Percentiles rank a stretch among this genome's conserved stretches.
Evolutionary conservation across 2,888 invertebrate genomes (phyloP).

Genomic region (Bibio marci): DNA sequence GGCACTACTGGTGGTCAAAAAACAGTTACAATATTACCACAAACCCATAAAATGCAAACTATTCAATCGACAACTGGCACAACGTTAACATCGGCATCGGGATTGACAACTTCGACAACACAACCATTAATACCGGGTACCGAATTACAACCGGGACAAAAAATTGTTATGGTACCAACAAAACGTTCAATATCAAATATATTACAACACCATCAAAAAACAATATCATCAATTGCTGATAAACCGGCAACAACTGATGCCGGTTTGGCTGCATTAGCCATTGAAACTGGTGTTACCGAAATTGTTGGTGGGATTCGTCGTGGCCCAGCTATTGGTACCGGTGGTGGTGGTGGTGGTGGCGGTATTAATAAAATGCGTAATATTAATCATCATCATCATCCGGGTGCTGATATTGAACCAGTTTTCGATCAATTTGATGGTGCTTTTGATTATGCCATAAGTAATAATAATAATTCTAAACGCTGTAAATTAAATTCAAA

Average conservation of each 20-base stretch:
- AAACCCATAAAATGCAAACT: constrained; percentile 29
- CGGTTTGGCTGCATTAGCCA: constrained; percentile 37
- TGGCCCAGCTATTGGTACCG: too few species aligned
- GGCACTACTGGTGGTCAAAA: constrained; percentile 21
- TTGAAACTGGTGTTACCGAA: constrained; percentile 38
- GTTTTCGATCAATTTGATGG: constrained; percentile 25
- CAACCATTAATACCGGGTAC: constrained; percentile 11
- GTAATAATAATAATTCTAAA: too few species aligned
- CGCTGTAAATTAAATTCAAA: too few species aligned
- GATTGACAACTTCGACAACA: constrained; percentile 39
- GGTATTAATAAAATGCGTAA: not conserved
- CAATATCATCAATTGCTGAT: too few species aligned
- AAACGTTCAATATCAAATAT: constrained; percentile 11
- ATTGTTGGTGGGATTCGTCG: not conserved
- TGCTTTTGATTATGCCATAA: constrained; percentile 18
- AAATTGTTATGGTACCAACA: constrained; percentile 35
- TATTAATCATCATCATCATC: not conserved
- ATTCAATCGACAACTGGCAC: constrained; percentile 26
- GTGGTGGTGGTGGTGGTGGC: too few species aligned
- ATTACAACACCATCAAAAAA: too few species aligned
- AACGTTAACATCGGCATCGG: constrained; percentile 20
- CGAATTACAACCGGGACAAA: constrained; percentile 14
- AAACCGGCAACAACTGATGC: too few species aligned
- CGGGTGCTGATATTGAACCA: not conserved
- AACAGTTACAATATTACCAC: constrained; percentile 16